Evolutionary conservation across 2,113 vertebrate genomes (phyloP).

Genomic region (Macquaria ambigua): DNA sequence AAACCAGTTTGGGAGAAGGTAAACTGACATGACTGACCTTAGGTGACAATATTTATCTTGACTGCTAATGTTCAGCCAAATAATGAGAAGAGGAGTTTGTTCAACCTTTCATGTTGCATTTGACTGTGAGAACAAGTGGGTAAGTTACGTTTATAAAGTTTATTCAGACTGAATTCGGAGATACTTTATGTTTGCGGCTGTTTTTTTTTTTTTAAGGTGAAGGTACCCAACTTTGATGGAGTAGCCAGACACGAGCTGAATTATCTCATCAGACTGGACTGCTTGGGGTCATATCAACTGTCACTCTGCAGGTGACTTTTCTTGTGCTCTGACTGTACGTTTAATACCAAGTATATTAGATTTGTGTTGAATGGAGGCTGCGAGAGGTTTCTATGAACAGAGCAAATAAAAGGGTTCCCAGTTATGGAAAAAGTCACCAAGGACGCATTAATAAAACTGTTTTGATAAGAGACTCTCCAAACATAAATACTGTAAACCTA

Average conservation of each 20-base stretch:
- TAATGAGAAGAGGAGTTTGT: not conserved
- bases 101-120: not conserved
- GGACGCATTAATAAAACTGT: not conserved
- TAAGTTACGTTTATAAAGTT: not conserved
- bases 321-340: not conserved
- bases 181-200: not conserved
- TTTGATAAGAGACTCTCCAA: not conserved
- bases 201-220: not conserved
- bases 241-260: not conserved
- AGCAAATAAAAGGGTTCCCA: not conserved
- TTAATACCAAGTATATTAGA: not conserved
- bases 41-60: not conserved
- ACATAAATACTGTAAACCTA: slow-evolving; percentile 35
- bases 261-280: not conserved
- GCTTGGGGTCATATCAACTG: not conserved
- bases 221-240: not conserved
- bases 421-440: not conserved
- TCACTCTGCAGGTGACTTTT: not conserved
- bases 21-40: not conserved
- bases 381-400: not conserved
- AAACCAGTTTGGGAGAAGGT: not conserved
- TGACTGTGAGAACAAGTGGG: not conserved
- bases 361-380: not conserved
- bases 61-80: not conserved
- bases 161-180: not conserved